Conservation (phyloP, 1,140 invertebrate genomes). For the Zophobas morio region DNA sequence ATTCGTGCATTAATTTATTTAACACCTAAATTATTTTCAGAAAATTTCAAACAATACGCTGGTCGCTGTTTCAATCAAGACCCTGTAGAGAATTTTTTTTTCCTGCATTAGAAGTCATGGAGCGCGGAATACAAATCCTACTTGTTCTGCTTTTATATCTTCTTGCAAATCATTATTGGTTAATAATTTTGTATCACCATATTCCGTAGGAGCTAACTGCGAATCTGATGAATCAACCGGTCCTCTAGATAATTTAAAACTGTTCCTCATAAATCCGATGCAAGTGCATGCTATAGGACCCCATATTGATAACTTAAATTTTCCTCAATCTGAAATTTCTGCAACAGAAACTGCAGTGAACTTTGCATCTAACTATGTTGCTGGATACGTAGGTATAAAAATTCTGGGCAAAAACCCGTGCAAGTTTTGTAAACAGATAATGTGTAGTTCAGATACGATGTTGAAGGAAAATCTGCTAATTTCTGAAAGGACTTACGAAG, state of each 20-base stretch:
- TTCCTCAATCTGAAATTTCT: background rate
- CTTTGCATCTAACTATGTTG: too few relatives aligned
- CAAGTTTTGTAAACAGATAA: background rate
- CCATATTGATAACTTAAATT: background rate
- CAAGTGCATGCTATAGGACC: background rate
- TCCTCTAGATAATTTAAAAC: background rate
- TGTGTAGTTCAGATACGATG: background rate
- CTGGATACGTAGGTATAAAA: too few relatives aligned
- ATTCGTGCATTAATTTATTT: background rate
- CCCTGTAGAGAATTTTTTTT: background rate
- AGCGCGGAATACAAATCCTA: background rate
- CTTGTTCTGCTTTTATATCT: background rate
- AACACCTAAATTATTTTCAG: background rate
- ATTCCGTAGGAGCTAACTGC: background rate
- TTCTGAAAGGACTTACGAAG: background rate
- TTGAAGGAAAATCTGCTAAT: background rate
- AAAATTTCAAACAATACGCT: background rate
- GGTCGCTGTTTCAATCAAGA: too few relatives aligned
- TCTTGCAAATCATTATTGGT: background rate
- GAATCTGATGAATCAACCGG: background rate
- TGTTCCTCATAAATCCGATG: background rate
- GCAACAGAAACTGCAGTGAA: background rate
- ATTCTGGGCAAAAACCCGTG: background rate
- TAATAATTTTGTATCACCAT: background rate
- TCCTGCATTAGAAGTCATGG: background rate